Evolutionary conservation across 2,797 vertebrate species (phyloP).

Genomic region (Myotis pilosus): DNA sequence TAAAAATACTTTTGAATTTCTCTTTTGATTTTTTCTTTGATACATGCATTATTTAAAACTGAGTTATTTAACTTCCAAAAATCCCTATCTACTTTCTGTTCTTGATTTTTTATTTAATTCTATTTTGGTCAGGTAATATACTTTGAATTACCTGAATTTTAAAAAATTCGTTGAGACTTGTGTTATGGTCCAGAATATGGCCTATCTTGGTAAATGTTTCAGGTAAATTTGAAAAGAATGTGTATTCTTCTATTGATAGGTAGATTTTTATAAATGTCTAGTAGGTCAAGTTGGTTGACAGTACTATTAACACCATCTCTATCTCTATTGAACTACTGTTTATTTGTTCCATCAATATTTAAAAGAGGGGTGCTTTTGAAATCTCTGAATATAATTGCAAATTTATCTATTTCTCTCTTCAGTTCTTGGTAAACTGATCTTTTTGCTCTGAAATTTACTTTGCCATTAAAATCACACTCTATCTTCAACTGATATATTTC

Average conservation of each 20-base stretch:
- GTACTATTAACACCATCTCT: not conserved
- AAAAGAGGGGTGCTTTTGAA: not conserved
- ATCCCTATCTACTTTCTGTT: not conserved
- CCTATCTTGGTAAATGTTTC: not conserved
- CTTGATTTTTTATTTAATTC: not conserved
- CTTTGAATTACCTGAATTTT: not conserved
- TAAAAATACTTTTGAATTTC: not conserved
- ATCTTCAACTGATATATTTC: not conserved
- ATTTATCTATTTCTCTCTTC: not conserved
- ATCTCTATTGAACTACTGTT: not conserved
- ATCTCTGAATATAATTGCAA: not conserved
- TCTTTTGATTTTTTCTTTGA: conserved; percentile 14
- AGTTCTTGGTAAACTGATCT: not conserved
- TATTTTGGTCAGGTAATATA: not conserved
- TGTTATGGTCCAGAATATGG: not conserved
- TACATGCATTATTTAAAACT: not conserved
- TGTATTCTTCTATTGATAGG: not conserved
- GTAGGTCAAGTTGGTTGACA: not conserved
- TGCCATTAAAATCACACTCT: not conserved
- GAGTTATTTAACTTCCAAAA: not conserved
- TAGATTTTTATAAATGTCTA: not conserved
- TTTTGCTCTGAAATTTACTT: not conserved
- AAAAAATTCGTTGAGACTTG: not conserved
- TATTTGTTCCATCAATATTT: not conserved
- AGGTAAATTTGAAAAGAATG: not conserved